Evolutionary conservation across 1,140 invertebrate genomes (phyloP), one percentile per base, ranked within the genome.

Genomic region (Phymastichus coffea): DNA sequence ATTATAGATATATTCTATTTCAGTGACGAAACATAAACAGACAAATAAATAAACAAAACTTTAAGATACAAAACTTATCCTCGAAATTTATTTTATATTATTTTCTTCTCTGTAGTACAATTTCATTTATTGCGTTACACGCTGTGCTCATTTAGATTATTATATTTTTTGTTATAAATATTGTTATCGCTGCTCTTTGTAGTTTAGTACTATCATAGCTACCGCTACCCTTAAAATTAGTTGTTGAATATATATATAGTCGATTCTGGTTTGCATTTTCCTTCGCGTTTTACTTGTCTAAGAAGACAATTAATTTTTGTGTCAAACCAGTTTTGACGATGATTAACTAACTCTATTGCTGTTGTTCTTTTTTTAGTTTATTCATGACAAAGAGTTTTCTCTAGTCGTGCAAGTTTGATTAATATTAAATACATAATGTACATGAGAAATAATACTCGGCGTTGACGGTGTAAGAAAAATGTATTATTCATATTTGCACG

Each of bases 111-210:
- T n/a, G n/a, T n/a, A n/a, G n/a, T n/a, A n/a, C n/a, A n/a, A n/a
- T n/a, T 43, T 22, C 6, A n/a, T 43, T 33, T 49, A 41, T 44
- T 33, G 26, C 52, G 37, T 54, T 44, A 54, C 17, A 33, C 40
- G 26, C 25, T 40, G 52, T 54, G 28, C 52, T 54, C 17, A 10
- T 47, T 35, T 37, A 19, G 26, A 47, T 56, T 56, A 37, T n/a
- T n/a, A n/a, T 25, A 56, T 58, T n/a, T 58, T 58, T 59, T n/a
- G 10, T 46, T 59, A 53, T 41, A 48, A 55, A 61, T 61, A 61
- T 48, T 44, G n/a, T 48, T 54, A 19, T 38, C 44, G 58, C 33
- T 53, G 46, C 10, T 40, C 15, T 60, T 4, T 48, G 25, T 25
- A 37, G 30, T 48, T 55, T 35, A 14, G 17, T 54, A 48, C 19